Percentiles rank a stretch among this genome's conserved stretches.
Evolutionary conservation across 2,113 vertebrate genomes (phyloP).

Genomic region (Ammodytes dubius): DNA sequence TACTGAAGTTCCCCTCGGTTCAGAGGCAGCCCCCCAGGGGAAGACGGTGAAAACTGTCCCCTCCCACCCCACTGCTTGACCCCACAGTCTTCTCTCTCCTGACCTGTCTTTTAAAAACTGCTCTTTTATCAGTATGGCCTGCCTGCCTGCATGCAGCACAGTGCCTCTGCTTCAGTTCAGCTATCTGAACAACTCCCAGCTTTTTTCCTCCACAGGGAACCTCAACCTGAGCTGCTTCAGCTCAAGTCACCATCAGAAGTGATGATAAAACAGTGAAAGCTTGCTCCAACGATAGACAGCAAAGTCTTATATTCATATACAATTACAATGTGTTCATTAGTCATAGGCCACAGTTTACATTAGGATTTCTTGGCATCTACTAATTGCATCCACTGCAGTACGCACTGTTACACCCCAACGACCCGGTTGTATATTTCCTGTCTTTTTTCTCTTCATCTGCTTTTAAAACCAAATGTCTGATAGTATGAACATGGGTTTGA

Average conservation of each 20-base stretch:
- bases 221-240: constrained; percentile 1
- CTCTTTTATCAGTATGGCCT: constrained; percentile 52
- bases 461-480: constrained; percentile 55
- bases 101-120: constrained; percentile 69
- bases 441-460: constrained; percentile 43
- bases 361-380: constrained; percentile 53
- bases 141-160: constrained; percentile 72
- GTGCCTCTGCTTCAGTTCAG: constrained; percentile 70
- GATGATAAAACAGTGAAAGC: constrained; percentile 13
- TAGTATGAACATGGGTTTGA: constrained; percentile 19
- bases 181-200: constrained; percentile 37
- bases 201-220: background rate
- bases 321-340: constrained; percentile 22
- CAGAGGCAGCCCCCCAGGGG: constrained; percentile 73
- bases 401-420: constrained; percentile 11
- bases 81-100: constrained; percentile 72
- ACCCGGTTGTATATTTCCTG: constrained; percentile 40
- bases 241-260: constrained; percentile 13
- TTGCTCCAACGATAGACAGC: constrained; percentile 27
- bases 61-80: constrained; percentile 64
- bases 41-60: constrained; percentile 69
- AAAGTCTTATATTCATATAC: constrained; percentile 10
- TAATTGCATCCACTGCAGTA: constrained; percentile 68
- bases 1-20: constrained; percentile 86
- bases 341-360: constrained; percentile 8